phyloP scores from a whole-genome alignment of 2,797 vertebrate species.

The Sarcoramphus papa region DNA sequence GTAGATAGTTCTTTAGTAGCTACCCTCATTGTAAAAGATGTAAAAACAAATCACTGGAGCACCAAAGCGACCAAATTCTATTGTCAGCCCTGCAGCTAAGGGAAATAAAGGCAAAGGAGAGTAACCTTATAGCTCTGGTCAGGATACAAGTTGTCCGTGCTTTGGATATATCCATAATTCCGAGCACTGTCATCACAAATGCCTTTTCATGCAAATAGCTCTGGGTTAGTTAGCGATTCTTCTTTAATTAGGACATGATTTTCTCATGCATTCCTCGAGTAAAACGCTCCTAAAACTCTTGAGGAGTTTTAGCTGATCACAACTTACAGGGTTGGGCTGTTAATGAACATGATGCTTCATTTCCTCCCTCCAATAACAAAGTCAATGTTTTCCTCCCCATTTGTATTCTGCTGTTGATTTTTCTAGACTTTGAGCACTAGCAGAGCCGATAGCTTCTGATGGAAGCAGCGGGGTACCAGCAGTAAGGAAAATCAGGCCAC shows the following conservation, averaged over 20 bases:
- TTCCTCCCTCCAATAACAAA: not conserved
- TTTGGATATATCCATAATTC: not conserved
- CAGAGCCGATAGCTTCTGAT: not conserved
- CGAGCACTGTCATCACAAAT: not conserved
- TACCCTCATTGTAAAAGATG: not conserved
- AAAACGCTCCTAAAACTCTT: not conserved
- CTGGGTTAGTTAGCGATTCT: not conserved
- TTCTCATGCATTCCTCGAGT: not conserved
- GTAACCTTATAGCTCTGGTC: not conserved
- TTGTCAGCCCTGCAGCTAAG: not conserved
- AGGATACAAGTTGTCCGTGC: not conserved
- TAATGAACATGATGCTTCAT: not conserved
- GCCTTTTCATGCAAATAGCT: not conserved
- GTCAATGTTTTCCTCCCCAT: not conserved
- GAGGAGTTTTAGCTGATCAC: not conserved
- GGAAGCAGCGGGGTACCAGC: not conserved
- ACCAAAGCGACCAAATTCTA: not conserved
- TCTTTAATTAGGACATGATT: not conserved
- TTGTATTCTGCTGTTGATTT: not conserved
- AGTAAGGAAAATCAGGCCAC: not conserved
- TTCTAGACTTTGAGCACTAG: not conserved
- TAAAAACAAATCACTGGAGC: not conserved
- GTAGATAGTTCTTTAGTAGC: not conserved
- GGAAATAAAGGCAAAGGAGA: not conserved
- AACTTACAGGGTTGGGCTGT: not conserved